Base-by-base conservation (phyloP, 2,888 invertebrate genomes). In the Halictus quadricinctus region DNA sequence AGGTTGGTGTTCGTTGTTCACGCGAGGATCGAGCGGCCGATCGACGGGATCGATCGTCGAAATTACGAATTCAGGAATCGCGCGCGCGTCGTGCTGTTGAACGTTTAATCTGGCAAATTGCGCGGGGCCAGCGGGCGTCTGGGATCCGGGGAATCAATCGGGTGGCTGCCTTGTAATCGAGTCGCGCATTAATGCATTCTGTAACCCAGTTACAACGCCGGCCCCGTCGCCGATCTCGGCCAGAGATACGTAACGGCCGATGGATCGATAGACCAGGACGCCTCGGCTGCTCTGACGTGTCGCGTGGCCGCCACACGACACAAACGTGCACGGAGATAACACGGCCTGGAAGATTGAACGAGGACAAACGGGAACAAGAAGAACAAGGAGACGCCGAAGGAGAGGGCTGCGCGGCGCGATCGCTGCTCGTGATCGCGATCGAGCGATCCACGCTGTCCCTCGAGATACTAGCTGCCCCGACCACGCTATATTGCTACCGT, bases 251-350 rank as follows among this genome's bases (percentile, higher is more conserved):
- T 12, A 69, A n/a, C 29, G 50, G 64, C 66, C 87, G 84, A 83
- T 81, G 81, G 88, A 73, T 88, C 89, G 83, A 88, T 81, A 69
- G 81, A 78, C 72, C 72, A 74, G 69, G 79, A 76, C 69, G 69
- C 58, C 78, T 84, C 66, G 84, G 36, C 54, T 54, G 54, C 54
- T 54, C 60, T 15, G 76, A 83, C 81, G 87, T 91, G 91, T 92
- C 92, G 93, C 92, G 92, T 93, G 92, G 91, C 91, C 50, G 87
- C 84, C 90, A 89, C 89, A 87, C 88, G 90, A 89, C 87, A 79
- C 76, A 29, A 29, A 36, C 84, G 74, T 66, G 41, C 76, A 21
- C 21, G 18, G n/a, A 79, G 78, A 81, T 89, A 89, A 84, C 76
- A 36, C 54, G 54, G 10, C 74, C 50, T 50, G 80, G 54, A 77